Percentiles rank a stretch among this genome's conserved stretches.
phyloP scores from a whole-genome alignment of 2,797 vertebrate species.

The Sylvilagus floridanus region DNA sequence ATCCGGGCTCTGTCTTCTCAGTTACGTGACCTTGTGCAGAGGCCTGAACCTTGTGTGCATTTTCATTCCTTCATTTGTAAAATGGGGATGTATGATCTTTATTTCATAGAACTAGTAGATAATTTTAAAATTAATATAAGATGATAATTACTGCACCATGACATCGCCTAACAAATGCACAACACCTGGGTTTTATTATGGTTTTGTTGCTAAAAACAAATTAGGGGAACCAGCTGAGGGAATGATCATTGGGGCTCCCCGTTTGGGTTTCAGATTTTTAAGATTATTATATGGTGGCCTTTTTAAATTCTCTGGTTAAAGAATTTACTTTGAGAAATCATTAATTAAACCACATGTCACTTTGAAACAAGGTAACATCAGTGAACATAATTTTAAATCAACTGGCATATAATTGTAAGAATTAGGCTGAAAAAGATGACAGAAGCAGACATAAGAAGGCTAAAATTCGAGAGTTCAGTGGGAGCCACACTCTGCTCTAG shows the following conservation, averaged over 20 bases:
- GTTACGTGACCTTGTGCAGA: background rate
- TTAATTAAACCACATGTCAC: background rate
- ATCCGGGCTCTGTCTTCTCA: background rate
- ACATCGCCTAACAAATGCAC: background rate
- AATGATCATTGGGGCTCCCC: background rate
- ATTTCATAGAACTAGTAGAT: background rate
- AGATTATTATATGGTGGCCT: background rate
- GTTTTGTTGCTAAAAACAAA: background rate
- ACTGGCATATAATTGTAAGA: background rate
- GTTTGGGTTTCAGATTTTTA: background rate
- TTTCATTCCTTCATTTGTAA: background rate
- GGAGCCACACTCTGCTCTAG: background rate
- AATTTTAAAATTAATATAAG: slow-evolving; percentile 25
- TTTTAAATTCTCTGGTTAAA: background rate
- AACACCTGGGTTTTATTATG: background rate
- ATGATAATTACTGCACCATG: slow-evolving; percentile 34
- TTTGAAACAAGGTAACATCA: background rate
- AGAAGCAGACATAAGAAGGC: background rate
- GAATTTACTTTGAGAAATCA: background rate
- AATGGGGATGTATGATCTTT: background rate
- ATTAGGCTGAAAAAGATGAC: background rate
- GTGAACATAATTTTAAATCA: background rate
- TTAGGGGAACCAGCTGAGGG: background rate
- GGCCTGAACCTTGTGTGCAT: background rate
- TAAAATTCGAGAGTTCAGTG: background rate